phyloP scores from a whole-genome alignment of 2,797 vertebrate species.

The Periparus ater region DNA sequence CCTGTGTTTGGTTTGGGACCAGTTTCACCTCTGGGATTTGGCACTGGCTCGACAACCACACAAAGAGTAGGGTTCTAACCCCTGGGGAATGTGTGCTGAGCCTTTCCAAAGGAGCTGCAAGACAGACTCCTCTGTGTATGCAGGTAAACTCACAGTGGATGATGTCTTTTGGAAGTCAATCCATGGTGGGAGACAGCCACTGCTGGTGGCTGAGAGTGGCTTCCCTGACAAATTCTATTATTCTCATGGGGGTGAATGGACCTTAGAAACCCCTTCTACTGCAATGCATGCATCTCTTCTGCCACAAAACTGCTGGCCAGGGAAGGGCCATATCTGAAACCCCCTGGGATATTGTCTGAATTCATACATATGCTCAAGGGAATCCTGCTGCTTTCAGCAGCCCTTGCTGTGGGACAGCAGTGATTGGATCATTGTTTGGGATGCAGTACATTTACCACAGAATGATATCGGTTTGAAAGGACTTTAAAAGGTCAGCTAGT shows the following conservation, averaged over 20 bases:
- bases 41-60: fast-evolving
- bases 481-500: not conserved
- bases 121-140: fast-evolving
- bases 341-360: fast-evolving
- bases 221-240: not conserved
- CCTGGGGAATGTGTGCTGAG: fast-evolving
- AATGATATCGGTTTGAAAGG: not conserved
- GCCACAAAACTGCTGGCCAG: not conserved
- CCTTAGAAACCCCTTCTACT: not conserved
- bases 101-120: not conserved
- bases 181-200: fast-evolving
- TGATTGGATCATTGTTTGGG: not conserved
- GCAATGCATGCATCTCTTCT: not conserved
- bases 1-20: fast-evolving
- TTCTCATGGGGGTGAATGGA: fast-evolving
- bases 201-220: not conserved
- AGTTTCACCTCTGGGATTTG: not conserved
- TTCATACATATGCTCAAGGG: not conserved
- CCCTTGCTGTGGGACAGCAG: not conserved
- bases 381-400: not conserved
- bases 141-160: not conserved
- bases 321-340: not conserved
- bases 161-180: fast-evolving
- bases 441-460: not conserved
- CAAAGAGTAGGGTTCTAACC: not conserved